phyloP scores from a whole-genome alignment of 1,140 invertebrate genomes.

The Diploscapter pachys region DNA sequence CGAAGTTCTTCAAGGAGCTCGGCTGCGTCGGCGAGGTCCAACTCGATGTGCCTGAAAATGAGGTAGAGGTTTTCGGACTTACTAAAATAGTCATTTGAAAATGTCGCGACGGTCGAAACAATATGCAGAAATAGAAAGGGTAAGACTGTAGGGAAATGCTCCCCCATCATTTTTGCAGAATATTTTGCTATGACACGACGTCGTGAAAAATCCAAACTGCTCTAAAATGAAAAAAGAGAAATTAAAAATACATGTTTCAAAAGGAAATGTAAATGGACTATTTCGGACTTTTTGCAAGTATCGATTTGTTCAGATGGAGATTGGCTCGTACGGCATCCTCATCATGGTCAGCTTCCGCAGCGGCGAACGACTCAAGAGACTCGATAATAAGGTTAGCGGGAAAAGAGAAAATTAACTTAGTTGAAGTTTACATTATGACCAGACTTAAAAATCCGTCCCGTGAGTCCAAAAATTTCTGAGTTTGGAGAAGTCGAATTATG shows the following conservation, averaged over 20 bases:
- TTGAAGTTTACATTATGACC: too few relatives aligned
- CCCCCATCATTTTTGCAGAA: background rate
- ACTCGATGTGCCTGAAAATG: constrained; percentile 63
- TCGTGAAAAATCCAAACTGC: constrained; percentile 17
- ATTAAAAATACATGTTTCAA: too few relatives aligned
- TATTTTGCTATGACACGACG: constrained; percentile 31
- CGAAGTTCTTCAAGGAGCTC: constrained; percentile 72
- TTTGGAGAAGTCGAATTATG: too few relatives aligned
- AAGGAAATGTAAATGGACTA: background rate
- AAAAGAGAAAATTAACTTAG: too few relatives aligned
- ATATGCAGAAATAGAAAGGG: too few relatives aligned
- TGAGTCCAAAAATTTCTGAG: too few relatives aligned
- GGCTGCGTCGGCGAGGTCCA: constrained; percentile 80
- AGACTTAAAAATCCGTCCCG: too few relatives aligned
- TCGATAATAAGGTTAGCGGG: constrained; percentile 39
- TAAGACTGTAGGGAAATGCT: too few relatives aligned
- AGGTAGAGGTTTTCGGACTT: constrained; percentile 19
- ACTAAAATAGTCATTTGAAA: too few relatives aligned
- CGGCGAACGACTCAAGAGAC: constrained; percentile 31
- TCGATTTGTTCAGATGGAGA: constrained; percentile 35
- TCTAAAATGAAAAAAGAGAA: too few relatives aligned
- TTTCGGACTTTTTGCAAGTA: constrained; percentile 18
- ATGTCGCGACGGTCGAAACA: too few relatives aligned
- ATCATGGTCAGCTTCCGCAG: constrained; percentile 49
- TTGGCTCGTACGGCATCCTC: constrained; percentile 46